Evolutionary conservation across 2,888 invertebrate genomes (phyloP), one percentile per base, ranked within the genome.

Genomic region (Apotomis betuletana): DNA sequence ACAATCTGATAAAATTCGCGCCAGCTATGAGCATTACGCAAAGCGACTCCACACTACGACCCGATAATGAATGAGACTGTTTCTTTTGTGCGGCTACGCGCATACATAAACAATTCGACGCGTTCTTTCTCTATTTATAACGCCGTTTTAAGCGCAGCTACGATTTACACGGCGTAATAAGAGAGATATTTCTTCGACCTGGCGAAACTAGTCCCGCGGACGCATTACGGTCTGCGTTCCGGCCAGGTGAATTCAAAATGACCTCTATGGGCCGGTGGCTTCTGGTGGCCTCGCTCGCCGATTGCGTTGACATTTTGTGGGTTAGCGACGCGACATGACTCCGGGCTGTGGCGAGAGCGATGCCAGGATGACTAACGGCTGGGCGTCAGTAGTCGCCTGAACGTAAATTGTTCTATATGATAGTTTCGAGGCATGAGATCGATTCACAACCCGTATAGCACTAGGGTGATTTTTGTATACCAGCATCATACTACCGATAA

Each of bases 1-100:
- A 90, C 90, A 89, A 91, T 91, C 92, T 90, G 92, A 92, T 92
- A 92, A 92, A 92, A 90, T 92, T 92, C 92, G 92, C 92, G 92
- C 91, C 92, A 91, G 91, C 90, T 89, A 92, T 89, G 89, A 91
- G 91, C 86, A 91, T 92, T 91, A 92, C 92, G 91, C 92, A 90
- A 90, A 91, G 88, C 90, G 86, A 88, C 87, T 90, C 87, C 82
- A 87, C 87, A 87, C 89, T 88, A 90, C 88, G 85, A 89, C 78
- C 82, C 87, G 87, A 88, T 91, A 91, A 90, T 91, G 91, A 92
- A 91, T 91, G 91, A 90, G 84, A 87, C 85, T 81, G 83, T 85
- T 87, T 85, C 86, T 85, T 84, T 81, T 72, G 68, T 72, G 72
- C 67, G 72, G 76, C 79, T 79, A 81, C 83, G 83, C 80, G 80